Base-by-base conservation (phyloP, 2,797 vertebrate species). In the Crenuchus spilurus region DNA sequence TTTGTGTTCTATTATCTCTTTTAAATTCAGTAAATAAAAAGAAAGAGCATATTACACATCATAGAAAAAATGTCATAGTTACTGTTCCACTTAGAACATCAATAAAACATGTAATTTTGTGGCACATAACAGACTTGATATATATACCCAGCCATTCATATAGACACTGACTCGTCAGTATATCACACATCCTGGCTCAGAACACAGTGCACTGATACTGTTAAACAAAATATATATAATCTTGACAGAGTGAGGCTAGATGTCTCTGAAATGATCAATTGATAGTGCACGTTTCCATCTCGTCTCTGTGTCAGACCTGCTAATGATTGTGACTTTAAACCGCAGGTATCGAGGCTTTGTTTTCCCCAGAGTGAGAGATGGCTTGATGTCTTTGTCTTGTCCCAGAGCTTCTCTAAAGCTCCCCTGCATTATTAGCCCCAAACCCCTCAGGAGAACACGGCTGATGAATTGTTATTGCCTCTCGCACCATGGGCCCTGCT, bases 351-450 rank as follows among this genome's bases (percentile, higher is more conserved):
- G 54, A 39, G 73, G 77, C 48, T 66, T 62, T 75, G 73, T 77
- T 80, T 76, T 76, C 37, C 58, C 67, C 42, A 63, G 30, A 24
- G 33, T 55, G 28, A 69, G 62, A 76, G 61, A 58, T 74, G 57
- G 33, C 55, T 41, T 70, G 67, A 77, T 81, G 76, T 85, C 77
- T 77, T 80, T 65, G 72, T 78, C 68, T 84, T 78, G 81, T 84
- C 83, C 82, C 67, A 60, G 54, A 85, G 77, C 77, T 81, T 80
- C 69, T 83, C 76, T 69, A 78, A 86, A 87, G 75, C 83, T 75
- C 72, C 61, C 67, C 82, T 83, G 79, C 83, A 79, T 85, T 87
- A 85, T 86, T 85, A 84, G 78, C 11, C 54, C 35, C 31, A 68
- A 70, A 54, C 69, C 55, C 64, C 78, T 75, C 76, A 73, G 74